A percentile compares a stretch with the other conserved stretches of the same genome.
phyloP scores from a whole-genome alignment of 2,888 invertebrate species.

The Pollenia labialis region DNA sequence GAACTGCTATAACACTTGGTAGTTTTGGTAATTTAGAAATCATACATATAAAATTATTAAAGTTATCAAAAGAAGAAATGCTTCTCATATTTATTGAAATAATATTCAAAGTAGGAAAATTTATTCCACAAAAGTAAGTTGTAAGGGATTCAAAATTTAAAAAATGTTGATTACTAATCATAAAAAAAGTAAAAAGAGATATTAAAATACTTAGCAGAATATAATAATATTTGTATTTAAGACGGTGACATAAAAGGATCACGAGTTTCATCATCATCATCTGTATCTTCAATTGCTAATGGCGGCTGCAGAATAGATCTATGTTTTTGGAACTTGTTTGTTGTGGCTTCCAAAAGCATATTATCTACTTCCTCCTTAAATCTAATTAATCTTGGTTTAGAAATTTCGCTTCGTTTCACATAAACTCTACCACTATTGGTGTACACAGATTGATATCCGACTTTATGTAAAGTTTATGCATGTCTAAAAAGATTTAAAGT shows the following conservation, averaged over 20 bases:
- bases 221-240: neutral
- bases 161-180: slow-evolving; percentile 3
- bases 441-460: no score
- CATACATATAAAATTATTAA: slow-evolving; percentile 12
- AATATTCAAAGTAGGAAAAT: slow-evolving; percentile 5
- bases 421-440: no score
- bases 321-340: neutral
- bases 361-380: neutral
- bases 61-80: slow-evolving; percentile 14
- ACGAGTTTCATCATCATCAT: slow-evolving; percentile 6
- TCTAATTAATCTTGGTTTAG: neutral
- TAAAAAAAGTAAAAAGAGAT: neutral
- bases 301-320: neutral
- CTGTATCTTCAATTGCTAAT: neutral
- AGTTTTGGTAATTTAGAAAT: slow-evolving; percentile 17
- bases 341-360: slow-evolving; percentile 1
- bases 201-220: neutral
- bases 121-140: no score
- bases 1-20: slow-evolving; percentile 3
- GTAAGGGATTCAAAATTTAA: no score
- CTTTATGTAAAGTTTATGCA: no score
- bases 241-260: neutral
- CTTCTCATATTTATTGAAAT: slow-evolving; percentile 14
- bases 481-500: no score
- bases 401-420: no score